Evolutionary conservation across 2,888 invertebrate species (phyloP).

Genomic region (Diarsia rubi): DNA sequence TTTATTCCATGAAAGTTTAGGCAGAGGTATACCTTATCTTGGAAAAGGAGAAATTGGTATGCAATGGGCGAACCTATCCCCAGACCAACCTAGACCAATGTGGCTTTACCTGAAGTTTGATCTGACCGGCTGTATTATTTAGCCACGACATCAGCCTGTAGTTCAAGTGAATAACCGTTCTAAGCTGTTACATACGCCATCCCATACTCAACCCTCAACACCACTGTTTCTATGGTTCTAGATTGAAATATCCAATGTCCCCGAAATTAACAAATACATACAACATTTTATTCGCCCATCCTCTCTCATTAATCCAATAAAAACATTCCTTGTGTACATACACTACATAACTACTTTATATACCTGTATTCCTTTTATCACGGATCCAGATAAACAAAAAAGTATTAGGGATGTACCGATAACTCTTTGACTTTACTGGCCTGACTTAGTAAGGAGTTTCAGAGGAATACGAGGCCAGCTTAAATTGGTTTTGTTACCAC

Average conservation of each 20-base stretch:
- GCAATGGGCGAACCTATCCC: too few relatives aligned
- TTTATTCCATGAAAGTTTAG: too few relatives aligned
- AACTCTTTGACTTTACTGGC: background rate
- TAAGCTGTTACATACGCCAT: background rate
- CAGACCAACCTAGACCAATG: too few relatives aligned
- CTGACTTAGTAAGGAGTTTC: background rate
- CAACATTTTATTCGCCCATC: slow-evolving; percentile 24
- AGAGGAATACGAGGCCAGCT: background rate
- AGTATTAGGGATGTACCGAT: background rate
- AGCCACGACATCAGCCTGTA: background rate
- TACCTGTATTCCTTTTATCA: slow-evolving; percentile 38
- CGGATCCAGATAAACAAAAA: slow-evolving; percentile 29
- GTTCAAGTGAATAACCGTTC: background rate
- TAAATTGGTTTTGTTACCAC: background rate
- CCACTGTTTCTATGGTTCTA: background rate
- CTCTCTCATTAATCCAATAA: slow-evolving; percentile 37
- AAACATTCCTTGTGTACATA: slow-evolving; percentile 15
- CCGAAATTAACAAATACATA: slow-evolving; percentile 13
- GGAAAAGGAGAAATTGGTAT: too few relatives aligned
- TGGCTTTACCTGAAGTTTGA: background rate
- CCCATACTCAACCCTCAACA: background rate
- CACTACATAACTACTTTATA: slow-evolving; percentile 17
- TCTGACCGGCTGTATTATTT: background rate
- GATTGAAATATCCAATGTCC: background rate
- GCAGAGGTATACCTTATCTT: too few relatives aligned